phyloP scores from a whole-genome alignment of 1,140 invertebrate species.

The Arctopsyche grandis region DNA sequence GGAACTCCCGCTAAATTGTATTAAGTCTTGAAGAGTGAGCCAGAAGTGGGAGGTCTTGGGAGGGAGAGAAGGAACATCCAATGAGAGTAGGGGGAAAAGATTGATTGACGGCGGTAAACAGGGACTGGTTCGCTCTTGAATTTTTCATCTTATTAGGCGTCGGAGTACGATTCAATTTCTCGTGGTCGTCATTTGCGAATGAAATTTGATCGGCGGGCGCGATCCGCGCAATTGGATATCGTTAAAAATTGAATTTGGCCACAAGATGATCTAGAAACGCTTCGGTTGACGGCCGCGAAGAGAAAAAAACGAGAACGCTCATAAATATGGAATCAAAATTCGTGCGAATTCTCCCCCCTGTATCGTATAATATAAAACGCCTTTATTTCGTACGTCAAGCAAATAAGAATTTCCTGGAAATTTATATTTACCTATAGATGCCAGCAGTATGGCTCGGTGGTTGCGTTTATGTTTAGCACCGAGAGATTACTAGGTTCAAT shows the following conservation, averaged over 20 bases:
- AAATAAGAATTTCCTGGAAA: too few species aligned
- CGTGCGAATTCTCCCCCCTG: background rate
- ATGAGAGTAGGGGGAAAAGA: background rate
- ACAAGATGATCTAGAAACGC: background rate
- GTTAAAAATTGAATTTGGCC: slow-evolving; percentile 25
- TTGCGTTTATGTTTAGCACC: too few species aligned
- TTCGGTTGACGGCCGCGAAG: background rate
- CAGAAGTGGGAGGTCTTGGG: background rate
- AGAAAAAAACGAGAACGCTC: background rate
- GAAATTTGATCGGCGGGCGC: slow-evolving; percentile 15
- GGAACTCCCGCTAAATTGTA: background rate
- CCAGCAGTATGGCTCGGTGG: too few species aligned
- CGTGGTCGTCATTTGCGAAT: background rate
- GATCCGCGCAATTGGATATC: slow-evolving; percentile 7
- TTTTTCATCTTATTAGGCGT: slow-evolving; percentile 19
- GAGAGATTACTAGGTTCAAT: too few species aligned
- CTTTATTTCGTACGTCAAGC: too few species aligned
- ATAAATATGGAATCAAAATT: background rate
- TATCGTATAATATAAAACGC: background rate
- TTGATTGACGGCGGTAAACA: slow-evolving; percentile 41
- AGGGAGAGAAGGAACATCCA: background rate
- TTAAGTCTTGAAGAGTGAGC: background rate
- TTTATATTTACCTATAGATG: too few species aligned
- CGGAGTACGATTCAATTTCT: slow-evolving; percentile 18
- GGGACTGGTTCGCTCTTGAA: background rate